Evolutionary conservation across 2,888 invertebrate genomes (phyloP).

Genomic region (Chrysotoxum bicinctum): DNA sequence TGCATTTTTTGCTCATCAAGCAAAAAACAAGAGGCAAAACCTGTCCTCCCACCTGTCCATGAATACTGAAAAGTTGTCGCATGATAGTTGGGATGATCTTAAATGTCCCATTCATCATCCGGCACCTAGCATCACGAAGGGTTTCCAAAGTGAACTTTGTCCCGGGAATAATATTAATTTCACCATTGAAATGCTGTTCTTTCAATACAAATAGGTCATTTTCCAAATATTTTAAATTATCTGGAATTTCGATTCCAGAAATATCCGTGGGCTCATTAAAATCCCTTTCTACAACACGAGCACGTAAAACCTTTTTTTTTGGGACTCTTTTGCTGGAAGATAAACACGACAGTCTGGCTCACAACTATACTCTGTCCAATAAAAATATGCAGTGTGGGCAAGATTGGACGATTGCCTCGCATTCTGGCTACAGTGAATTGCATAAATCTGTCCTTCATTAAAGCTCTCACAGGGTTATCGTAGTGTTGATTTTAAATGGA

Average conservation of each 20-base stretch:
- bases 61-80: neutral
- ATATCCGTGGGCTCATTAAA: neutral
- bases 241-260: neutral
- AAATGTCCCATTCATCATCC: neutral
- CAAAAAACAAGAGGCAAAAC: conserved; percentile 1
- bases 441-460: no score
- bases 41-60: neutral
- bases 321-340: neutral
- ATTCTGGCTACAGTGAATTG: no score
- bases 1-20: neutral
- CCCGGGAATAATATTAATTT: conserved; percentile 10
- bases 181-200: conserved; percentile 5
- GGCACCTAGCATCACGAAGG: conserved; percentile 8
- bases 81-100: neutral
- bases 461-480: no score
- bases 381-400: no score
- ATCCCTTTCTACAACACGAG: neutral
- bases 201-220: neutral
- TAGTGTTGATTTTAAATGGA: no score
- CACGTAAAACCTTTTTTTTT: neutral
- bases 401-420: no score
- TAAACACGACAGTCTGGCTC: neutral
- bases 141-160: conserved; percentile 18
- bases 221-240: neutral
- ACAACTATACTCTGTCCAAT: no score